Conservation (phyloP, 2,888 invertebrate genomes). For the Halocaridina rubra region DNA sequence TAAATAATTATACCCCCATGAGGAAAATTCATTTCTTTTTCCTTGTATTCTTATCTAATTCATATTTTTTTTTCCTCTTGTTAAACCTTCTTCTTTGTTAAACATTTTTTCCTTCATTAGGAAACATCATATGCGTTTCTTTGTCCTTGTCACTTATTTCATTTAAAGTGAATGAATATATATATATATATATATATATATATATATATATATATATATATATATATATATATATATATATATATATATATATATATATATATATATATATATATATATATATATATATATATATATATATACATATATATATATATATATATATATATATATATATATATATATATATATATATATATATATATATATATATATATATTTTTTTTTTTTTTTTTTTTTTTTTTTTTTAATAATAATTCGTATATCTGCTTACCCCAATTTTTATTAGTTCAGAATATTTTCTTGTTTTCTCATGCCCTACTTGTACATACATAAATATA, state of each 20-base stretch:
- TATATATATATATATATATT: not conserved
- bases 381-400: no score
- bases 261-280: not conserved
- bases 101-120: no score
- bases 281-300: not conserved
- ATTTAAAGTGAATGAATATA: not conserved
- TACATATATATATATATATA: not conserved
- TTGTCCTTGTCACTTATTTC: no score
- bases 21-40: no score
- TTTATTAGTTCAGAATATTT: no score
- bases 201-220: not conserved
- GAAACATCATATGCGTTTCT: no score
- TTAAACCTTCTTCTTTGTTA: no score
- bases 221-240: not conserved
- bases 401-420: no score
- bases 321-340: not conserved
- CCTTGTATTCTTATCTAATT: not conserved
- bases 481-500: no score
- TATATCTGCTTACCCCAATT: no score
- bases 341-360: not conserved
- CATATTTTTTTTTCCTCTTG: not conserved
- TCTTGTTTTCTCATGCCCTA: no score
- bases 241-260: not conserved
- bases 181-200: not conserved
- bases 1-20: no score